Base-by-base conservation (phyloP, 2,113 vertebrate genomes). In the Mandrillus leucophaeus region DNA sequence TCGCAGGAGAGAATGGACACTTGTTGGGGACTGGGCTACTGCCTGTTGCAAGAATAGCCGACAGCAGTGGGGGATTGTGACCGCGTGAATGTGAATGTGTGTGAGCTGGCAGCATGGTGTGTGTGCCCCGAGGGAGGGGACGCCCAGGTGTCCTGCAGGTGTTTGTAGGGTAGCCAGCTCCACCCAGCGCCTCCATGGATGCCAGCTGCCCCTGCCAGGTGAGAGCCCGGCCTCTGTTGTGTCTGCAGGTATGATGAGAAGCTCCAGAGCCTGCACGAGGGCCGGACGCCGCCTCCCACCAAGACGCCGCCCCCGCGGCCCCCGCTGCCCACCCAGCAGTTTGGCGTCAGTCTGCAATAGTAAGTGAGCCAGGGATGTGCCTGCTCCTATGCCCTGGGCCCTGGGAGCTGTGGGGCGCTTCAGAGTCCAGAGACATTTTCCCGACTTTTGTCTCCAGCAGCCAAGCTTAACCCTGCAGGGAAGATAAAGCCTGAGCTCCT, bases 291-390 rank as follows among this genome's bases (percentile, higher is more conserved):
- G 3, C 96, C 98, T 96, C 45, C 98, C 0, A 64, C 95, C 84
- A 99, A 98, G 97, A 96, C 73, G 0, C 99, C 99, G 0, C 99
- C 99, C 0, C 99, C 99, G 0, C 96, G 99, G 20, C 99, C 99
- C 6, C 99, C 99, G 1, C 99, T 99, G 48, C 99, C 99, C 97
- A 99, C 99, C 0, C 99, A 99, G 98, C 99, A 99, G 95, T 99
- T 99, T 83, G 99, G 99, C 0, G 99, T 99, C 98, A 99, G 99
- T 75, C 99, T 99, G 90, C 99, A 99, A 86, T 99, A 99, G 99
- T 99, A 98, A 99, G 99, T 97, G 70, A 66, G 32, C 14, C 92
- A 0, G 30, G 2, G 0, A 79, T 2, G 2, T 73, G 38, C 27
- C 93, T 32, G 90, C 50, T 4, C 32, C 27, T 30, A 0, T 10